Percentiles rank a stretch among this genome's conserved stretches.
These are phyloP conservation scores for Scaptomyza reducta DNA, from an alignment of 2,888 invertebrate species.

Conservation along the genomic window DNA sequence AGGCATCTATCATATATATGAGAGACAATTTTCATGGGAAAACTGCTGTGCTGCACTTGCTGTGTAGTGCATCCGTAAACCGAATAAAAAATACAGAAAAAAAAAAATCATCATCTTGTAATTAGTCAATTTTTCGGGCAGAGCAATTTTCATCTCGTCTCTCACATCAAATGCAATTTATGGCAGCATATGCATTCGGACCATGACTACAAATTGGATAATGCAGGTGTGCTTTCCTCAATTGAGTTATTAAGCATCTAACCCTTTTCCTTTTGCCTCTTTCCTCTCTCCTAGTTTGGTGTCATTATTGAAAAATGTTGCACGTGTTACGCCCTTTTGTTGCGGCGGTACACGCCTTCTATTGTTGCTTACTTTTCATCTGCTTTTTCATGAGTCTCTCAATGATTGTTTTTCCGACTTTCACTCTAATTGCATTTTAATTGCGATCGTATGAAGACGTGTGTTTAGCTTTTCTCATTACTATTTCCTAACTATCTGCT, in stretches of 20 bases:
- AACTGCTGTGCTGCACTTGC: conserved; percentile 21
- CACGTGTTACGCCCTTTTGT: conserved; percentile 11
- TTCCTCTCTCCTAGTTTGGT: no score
- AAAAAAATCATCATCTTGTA: conserved; percentile 1
- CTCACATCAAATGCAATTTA: conserved; percentile 7
- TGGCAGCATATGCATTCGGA: neutral
- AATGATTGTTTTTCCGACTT: conserved; percentile 26
- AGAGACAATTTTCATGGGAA: conserved; percentile 49
- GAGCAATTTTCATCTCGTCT: neutral
- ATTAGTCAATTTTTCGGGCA: conserved; percentile 12
- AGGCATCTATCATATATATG: conserved; percentile 27
- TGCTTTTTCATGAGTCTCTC: neutral
- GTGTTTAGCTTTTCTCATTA: conserved; percentile 28
- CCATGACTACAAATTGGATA: neutral
- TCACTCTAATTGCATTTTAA: conserved; percentile 75
- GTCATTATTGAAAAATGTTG: conserved; percentile 10
- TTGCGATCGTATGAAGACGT: conserved; percentile 43
- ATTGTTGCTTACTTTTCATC: neutral
- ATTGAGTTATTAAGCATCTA: conserved; percentile 29
- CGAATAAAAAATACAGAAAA: conserved; percentile 13
- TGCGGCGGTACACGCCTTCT: conserved; percentile 10
- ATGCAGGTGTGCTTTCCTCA: conserved; percentile 18
- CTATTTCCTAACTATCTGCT: conserved; percentile 18
- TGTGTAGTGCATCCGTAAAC: conserved; percentile 7
- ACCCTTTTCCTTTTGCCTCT: neutral